phyloP scores from a whole-genome alignment of 1,140 invertebrate genomes.

The Brachionus asplanchnoidis region DNA sequence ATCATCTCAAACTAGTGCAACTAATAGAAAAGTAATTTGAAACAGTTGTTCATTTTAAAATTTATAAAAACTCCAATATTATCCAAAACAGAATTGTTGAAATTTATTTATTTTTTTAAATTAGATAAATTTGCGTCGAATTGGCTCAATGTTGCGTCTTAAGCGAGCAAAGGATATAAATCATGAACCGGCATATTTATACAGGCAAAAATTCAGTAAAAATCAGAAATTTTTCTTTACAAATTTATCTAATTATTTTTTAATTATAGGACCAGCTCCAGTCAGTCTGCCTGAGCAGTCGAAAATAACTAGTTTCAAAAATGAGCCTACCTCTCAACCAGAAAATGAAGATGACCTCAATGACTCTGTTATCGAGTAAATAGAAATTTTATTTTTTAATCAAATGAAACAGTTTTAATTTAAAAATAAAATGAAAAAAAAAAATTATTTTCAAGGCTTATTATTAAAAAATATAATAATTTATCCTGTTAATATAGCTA shows the following conservation, averaged over 20 bases:
- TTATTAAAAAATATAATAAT: too few relatives aligned
- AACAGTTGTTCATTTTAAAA: constrained; percentile 30
- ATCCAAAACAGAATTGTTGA: neutral
- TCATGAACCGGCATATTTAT: constrained; percentile 37
- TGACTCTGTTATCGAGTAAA: constrained; percentile 33
- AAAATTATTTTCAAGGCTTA: too few relatives aligned
- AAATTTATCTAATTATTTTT: neutral
- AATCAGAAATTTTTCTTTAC: neutral
- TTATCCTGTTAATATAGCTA: too few relatives aligned
- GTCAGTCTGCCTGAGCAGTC: constrained; percentile 32
- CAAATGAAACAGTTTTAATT: too few relatives aligned
- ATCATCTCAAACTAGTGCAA: neutral
- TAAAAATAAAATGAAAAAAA: too few relatives aligned
- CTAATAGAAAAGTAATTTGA: constrained; percentile 16
- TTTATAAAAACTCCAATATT: neutral
- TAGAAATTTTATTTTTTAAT: neutral
- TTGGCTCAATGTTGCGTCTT: constrained; percentile 35
- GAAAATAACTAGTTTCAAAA: constrained; percentile 9
- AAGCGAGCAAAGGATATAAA: constrained; percentile 38
- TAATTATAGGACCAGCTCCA: constrained; percentile 19
- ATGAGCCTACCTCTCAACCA: neutral
- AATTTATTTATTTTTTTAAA: constrained; percentile 11
- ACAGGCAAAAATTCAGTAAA: constrained; percentile 37
- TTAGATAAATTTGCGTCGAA: constrained; percentile 27
- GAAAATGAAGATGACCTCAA: constrained; percentile 35